Evolutionary conservation across 2,888 invertebrate species (phyloP).

Genomic region (Neelides folsomi): DNA sequence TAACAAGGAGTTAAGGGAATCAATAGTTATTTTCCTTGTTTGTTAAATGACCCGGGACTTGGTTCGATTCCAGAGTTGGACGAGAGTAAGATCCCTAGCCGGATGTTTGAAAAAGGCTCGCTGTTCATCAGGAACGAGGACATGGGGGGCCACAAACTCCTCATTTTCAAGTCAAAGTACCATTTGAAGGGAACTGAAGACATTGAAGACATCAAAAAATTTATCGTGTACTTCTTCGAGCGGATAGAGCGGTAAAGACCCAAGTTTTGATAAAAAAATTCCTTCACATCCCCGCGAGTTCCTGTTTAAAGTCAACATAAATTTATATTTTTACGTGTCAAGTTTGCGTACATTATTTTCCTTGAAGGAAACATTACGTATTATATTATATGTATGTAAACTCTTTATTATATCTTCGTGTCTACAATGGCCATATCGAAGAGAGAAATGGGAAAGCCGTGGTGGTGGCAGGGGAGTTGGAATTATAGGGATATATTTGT

Average conservation of each 20-base stretch:
- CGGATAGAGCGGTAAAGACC: conserved; percentile 50
- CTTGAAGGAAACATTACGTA: too few species aligned
- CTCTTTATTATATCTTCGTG: too few species aligned
- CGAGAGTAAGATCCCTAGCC: conserved; percentile 53
- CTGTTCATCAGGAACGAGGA: conserved; percentile 66
- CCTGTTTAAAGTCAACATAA: too few species aligned
- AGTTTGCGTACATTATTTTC: too few species aligned
- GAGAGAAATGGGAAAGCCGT: too few species aligned
- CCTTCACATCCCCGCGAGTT: too few species aligned
- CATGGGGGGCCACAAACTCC: conserved; percentile 59
- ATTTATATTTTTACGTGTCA: too few species aligned
- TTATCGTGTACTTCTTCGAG: conserved; percentile 77
- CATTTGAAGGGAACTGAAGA: conserved; percentile 65
- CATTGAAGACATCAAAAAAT: conserved; percentile 59
- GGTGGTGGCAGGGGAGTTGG: too few species aligned
- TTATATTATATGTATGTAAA: too few species aligned
- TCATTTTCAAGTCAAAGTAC: conserved; percentile 67
- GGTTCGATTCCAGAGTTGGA: conserved; percentile 48
- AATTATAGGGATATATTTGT: too few species aligned
- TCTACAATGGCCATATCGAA: too few species aligned
- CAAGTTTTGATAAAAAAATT: not conserved
- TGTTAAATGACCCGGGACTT: conserved; percentile 13
- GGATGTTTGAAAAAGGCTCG: conserved; percentile 61
- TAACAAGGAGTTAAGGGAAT: conserved; percentile 2
- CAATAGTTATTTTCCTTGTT: conserved; percentile 12